These are phyloP conservation scores for Chloroceryle amazona DNA, from an alignment of 2,797 vertebrate species.

Conservation along the genomic window DNA sequence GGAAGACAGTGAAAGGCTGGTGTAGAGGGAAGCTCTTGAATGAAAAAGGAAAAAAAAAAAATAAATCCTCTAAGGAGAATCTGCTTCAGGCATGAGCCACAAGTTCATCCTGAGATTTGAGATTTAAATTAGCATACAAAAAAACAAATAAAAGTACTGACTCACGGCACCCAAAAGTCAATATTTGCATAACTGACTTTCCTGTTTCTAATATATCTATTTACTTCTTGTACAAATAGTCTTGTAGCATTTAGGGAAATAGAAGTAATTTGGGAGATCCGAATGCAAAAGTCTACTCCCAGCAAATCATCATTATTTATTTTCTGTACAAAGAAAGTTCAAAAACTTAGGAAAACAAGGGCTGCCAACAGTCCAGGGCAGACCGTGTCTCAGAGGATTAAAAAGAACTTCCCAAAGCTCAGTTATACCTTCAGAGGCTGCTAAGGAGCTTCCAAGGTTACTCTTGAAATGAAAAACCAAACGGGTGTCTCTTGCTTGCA, in stretches of 20 bases:
- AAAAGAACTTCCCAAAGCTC: not conserved
- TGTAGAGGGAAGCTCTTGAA: not conserved
- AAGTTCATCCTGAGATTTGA: not conserved
- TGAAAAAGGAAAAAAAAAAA: not conserved
- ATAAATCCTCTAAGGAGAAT: not conserved
- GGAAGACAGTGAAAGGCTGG: not conserved
- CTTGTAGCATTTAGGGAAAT: not conserved
- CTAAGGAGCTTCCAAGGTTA: not conserved
- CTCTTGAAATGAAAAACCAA: not conserved
- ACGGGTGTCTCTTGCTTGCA: not conserved
- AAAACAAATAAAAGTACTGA: not conserved
- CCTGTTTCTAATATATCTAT: not conserved
- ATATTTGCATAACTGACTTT: conserved; percentile 16
- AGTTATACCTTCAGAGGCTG: not conserved
- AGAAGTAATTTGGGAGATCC: not conserved
- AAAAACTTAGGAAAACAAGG: not conserved
- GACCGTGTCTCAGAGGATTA: not conserved
- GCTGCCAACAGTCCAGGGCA: not conserved
- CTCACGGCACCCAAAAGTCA: not conserved
- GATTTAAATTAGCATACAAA: not conserved
- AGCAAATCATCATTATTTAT: not conserved
- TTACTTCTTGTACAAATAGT: not conserved
- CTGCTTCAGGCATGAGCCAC: not conserved
- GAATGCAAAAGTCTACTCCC: not conserved
- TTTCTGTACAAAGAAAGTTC: not conserved